A percentile compares a stretch with the other conserved stretches of the same genome.
phyloP scores from a whole-genome alignment of 2,888 invertebrate genomes.

The Cataglyphis cursor region DNA sequence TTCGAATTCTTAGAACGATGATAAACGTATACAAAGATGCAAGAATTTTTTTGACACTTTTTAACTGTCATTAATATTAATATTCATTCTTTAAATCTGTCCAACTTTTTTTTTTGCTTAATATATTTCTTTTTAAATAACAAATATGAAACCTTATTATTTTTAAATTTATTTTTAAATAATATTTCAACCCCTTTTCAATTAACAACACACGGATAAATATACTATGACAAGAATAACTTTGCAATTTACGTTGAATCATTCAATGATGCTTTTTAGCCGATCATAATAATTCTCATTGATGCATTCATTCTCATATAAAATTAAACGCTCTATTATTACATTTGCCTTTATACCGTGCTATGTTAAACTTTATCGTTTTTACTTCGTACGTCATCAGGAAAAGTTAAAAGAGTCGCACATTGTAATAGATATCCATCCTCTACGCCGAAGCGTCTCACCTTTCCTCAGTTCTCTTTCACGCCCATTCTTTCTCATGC shows the following conservation, averaged over 20 bases:
- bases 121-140: neutral
- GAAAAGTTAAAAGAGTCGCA: constrained; percentile 36
- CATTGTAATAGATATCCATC: constrained; percentile 53
- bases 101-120: neutral
- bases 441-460: constrained; percentile 27
- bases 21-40: neutral
- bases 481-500: neutral
- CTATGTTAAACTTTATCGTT: neutral
- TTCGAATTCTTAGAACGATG: neutral
- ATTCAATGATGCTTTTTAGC: neutral
- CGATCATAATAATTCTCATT: neutral
- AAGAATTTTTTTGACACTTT: neutral
- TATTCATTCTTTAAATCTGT: neutral
- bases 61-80: neutral
- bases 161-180: no score
- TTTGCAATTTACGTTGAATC: neutral
- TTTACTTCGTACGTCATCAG: constrained; percentile 28
- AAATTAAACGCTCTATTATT: constrained; percentile 26
- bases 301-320: constrained; percentile 3
- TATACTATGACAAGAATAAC: neutral
- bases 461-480: constrained; percentile 37
- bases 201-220: neutral
- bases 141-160: neutral
- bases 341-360: neutral
- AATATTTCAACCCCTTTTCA: neutral